A percentile compares a stretch with the other conserved stretches of the same genome.
Conservation (phyloP, 92 coral and sea anemone species). For the Galaxea fascicularis region DNA sequence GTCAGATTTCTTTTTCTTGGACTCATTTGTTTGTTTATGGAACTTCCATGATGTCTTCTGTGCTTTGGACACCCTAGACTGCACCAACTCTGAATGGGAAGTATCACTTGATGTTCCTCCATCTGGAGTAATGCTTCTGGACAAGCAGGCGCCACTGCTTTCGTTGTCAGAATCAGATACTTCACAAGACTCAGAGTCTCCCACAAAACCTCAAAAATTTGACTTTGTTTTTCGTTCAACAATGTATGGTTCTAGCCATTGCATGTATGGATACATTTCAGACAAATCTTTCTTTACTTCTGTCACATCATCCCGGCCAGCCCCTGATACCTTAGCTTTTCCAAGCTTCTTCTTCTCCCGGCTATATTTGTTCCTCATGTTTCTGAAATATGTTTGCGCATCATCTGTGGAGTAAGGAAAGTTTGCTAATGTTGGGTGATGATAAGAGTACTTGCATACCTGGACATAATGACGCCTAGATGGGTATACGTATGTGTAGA, state of each 20-base stretch:
- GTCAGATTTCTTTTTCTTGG: constrained; percentile 46
- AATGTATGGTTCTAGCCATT: constrained; percentile 60
- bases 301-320: constrained; percentile 44
- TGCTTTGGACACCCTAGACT: constrained; percentile 7
- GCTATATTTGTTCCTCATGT: constrained; percentile 55
- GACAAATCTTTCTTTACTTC: constrained; percentile 52
- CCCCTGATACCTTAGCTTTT: constrained; percentile 52
- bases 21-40: constrained; percentile 46
- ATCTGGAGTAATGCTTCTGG: constrained; percentile 42
- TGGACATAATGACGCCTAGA: neutral
- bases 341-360: constrained; percentile 58
- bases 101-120: constrained; percentile 23
- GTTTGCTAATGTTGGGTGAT: constrained; percentile 11
- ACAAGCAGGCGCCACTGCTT: constrained; percentile 27
- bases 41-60: constrained; percentile 49
- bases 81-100: constrained; percentile 16
- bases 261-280: constrained; percentile 55
- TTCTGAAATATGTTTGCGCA: constrained; percentile 19
- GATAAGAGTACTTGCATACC: constrained; percentile 1
- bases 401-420: constrained; percentile 24
- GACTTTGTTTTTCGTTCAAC: constrained; percentile 46
- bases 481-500: neutral
- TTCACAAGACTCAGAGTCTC: constrained; percentile 21
- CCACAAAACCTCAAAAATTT: constrained; percentile 40
- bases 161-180: constrained; percentile 42